These are phyloP conservation scores for Sprattus sprattus DNA, from an alignment of 2,113 vertebrate genomes.

Conservation along the genomic window DNA sequence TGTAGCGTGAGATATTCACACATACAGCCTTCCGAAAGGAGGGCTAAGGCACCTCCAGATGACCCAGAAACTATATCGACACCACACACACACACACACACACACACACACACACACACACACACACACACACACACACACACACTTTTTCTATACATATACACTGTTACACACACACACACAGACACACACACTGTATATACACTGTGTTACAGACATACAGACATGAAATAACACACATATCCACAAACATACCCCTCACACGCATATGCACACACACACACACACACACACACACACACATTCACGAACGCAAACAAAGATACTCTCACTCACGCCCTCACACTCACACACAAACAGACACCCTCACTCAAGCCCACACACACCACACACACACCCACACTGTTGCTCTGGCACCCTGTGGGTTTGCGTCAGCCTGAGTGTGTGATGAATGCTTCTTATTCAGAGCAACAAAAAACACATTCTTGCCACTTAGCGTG, in stretches of 20 bases:
- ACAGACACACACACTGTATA: too few species aligned
- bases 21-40: not conserved
- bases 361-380: not conserved
- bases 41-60: not conserved
- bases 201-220: not conserved
- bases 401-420: not conserved
- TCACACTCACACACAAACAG: not conserved
- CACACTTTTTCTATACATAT: not conserved
- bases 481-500: constrained; percentile 18
- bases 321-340: not conserved
- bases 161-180: not conserved
- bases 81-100: not conserved
- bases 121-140: constrained; percentile 8
- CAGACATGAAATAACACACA: not conserved
- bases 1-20: not conserved
- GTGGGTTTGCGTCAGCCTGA: constrained; percentile 9
- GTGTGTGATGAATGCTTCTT: constrained; percentile 47
- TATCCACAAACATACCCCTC: not conserved
- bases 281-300: constrained; percentile 2
- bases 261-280: not conserved
- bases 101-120: constrained; percentile 1
- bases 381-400: constrained; percentile 17
- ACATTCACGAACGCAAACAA: not conserved
- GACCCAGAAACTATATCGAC: not conserved
- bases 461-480: constrained; percentile 43